A percentile compares a stretch with the other conserved stretches of the same genome.
Evolutionary conservation across 2,888 invertebrate genomes (phyloP).

Genomic region (Yponomeuta malinellus): DNA sequence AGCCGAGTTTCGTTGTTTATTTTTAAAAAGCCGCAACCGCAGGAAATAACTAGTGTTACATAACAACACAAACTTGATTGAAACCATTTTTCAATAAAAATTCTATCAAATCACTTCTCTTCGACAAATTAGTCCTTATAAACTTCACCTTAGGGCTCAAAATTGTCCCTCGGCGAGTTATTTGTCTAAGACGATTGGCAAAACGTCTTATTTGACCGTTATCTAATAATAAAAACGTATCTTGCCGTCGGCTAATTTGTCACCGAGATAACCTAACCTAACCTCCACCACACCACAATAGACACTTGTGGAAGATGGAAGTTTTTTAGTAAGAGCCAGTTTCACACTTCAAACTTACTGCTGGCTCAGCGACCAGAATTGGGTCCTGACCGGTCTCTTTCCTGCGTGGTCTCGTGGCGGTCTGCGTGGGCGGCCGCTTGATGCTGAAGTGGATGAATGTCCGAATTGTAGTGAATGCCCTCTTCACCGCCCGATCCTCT

Average conservation of each 20-base stretch:
- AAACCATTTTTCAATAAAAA: background rate
- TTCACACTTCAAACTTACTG: too few species aligned
- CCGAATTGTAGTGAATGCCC: too few species aligned
- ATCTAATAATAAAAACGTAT: background rate
- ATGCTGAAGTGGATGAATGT: too few species aligned
- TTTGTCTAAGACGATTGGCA: background rate
- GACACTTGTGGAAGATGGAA: background rate
- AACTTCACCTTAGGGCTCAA: background rate
- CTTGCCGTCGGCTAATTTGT: background rate
- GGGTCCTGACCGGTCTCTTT: too few species aligned
- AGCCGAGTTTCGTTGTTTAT: background rate
- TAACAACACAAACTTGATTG: background rate
- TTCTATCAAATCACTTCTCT: background rate
- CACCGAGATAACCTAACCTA: background rate
- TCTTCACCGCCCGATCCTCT: too few species aligned
- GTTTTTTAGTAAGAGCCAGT: too few species aligned
- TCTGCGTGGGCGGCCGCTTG: too few species aligned
- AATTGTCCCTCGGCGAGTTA: background rate
- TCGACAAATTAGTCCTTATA: background rate
- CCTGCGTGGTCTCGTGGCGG: too few species aligned
- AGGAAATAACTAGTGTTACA: background rate
- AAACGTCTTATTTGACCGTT: background rate
- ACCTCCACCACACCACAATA: background rate
- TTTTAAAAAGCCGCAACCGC: background rate
- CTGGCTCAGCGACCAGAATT: too few species aligned